Evolutionary conservation across 2,888 invertebrate genomes (phyloP).

Genomic region (Argyresthia goedartella): DNA sequence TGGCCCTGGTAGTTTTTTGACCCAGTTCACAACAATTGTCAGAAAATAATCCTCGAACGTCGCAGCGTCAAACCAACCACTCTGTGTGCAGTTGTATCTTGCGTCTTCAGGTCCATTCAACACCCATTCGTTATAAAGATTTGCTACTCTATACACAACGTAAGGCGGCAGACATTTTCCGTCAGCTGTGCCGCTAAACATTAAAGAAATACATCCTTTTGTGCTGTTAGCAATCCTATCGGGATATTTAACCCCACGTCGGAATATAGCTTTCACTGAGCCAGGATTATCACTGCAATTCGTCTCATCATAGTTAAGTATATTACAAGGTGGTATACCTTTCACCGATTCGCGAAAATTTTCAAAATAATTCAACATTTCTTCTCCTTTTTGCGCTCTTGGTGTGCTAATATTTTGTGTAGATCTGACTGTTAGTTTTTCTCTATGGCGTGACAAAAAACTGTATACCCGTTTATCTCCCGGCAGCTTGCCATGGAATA

Average conservation of each 20-base stretch:
- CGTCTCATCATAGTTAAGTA: slow-evolving; percentile 7
- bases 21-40: slow-evolving; percentile 15
- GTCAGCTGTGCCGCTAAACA: too few species aligned
- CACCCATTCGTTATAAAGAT: slow-evolving; percentile 32
- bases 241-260: too few species aligned
- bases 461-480: too few species aligned
- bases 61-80: slow-evolving; percentile 33
- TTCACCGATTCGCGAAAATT: not conserved
- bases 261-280: slow-evolving; percentile 18
- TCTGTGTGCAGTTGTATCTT: slow-evolving; percentile 30
- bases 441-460: too few species aligned
- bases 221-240: slow-evolving; percentile 27
- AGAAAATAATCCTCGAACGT: slow-evolving; percentile 29
- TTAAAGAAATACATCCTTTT: slow-evolving; percentile 29
- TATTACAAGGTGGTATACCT: not conserved
- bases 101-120: slow-evolving; percentile 28
- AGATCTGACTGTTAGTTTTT: too few species aligned
- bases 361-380: not conserved
- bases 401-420: too few species aligned
- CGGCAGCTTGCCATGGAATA: too few species aligned
- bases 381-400: not conserved
- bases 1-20: slow-evolving; percentile 19
- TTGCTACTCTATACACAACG: slow-evolving; percentile 29
- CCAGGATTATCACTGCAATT: slow-evolving; percentile 5
- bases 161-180: too few species aligned